Evolutionary conservation across 2,888 invertebrate genomes (phyloP).

Genomic region (Lycocerus yunnanus): DNA sequence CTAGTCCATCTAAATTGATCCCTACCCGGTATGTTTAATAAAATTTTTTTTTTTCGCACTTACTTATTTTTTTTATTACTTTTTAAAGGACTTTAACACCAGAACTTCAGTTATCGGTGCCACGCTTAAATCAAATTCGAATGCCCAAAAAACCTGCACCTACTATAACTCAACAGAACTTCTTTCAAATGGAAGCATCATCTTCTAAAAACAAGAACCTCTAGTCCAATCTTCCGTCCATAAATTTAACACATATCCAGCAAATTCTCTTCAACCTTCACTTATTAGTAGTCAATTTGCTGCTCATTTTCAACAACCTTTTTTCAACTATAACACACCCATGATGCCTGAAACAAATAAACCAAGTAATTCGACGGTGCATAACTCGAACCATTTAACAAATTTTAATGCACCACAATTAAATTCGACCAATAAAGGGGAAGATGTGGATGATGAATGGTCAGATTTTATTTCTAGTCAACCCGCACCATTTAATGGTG

Average conservation of each 20-base stretch:
- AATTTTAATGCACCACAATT: background rate
- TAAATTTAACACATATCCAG: constrained; percentile 8
- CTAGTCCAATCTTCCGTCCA: constrained; percentile 29
- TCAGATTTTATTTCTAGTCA: constrained; percentile 62
- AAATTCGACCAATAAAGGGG: background rate
- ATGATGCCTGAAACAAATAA: background rate
- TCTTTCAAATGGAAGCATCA: constrained; percentile 50
- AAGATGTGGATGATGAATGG: constrained; percentile 57
- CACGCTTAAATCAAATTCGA: constrained; percentile 49
- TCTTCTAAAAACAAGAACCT: constrained; percentile 23
- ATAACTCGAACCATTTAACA: background rate
- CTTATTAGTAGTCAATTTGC: constrained; percentile 49
- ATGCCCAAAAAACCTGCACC: constrained; percentile 51
- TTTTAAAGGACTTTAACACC: constrained; percentile 31
- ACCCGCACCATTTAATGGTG: constrained; percentile 35
- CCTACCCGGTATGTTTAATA: constrained; percentile 12
- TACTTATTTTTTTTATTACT: background rate
- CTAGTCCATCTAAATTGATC: background rate
- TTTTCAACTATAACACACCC: background rate
- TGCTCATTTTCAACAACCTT: background rate
- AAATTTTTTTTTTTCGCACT: background rate
- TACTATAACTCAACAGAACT: constrained; percentile 49
- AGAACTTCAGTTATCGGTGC: constrained; percentile 50
- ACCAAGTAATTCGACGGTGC: background rate
- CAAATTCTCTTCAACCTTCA: constrained; percentile 42